These are phyloP conservation scores for Aphis craccivora DNA, from an alignment of 1,140 invertebrate genomes.

Conservation along the genomic window DNA sequence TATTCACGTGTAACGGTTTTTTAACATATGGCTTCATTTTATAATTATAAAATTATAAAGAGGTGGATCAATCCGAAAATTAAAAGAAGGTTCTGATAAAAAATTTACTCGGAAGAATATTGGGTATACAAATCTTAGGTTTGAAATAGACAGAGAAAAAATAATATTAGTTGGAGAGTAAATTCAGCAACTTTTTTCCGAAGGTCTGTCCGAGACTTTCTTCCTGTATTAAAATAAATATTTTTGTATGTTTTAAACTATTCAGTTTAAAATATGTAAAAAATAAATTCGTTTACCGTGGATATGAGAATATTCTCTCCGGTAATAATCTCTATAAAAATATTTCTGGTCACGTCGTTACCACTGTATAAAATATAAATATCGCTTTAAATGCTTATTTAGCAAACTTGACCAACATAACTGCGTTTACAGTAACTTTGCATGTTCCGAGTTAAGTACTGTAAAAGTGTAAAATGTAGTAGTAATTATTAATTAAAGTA, in stretches of 20 bases:
- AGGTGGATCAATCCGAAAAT: too few relatives aligned
- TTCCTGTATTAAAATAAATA: not conserved
- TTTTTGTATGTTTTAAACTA: not conserved
- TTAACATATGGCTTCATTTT: not conserved
- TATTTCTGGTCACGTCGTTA: too few relatives aligned
- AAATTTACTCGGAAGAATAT: too few relatives aligned
- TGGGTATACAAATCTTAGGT: too few relatives aligned
- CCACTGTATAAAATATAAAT: not conserved
- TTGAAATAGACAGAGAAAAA: too few relatives aligned
- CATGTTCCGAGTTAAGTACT: not conserved
- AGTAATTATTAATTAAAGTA: not conserved
- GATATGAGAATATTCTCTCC: not conserved
- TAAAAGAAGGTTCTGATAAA: too few relatives aligned
- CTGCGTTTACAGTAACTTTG: not conserved
- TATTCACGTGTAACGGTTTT: not conserved
- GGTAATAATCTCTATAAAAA: too few relatives aligned
- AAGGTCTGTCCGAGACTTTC: not conserved
- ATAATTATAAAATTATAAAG: not conserved
- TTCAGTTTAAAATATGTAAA: not conserved
- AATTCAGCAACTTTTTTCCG: too few relatives aligned
- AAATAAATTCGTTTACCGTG: not conserved
- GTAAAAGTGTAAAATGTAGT: not conserved
- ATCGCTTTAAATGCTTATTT: not conserved
- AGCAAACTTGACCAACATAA: not conserved
- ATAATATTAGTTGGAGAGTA: not conserved